Conservation (phyloP, 2,888 invertebrate species). For the Athalia cordata region DNA sequence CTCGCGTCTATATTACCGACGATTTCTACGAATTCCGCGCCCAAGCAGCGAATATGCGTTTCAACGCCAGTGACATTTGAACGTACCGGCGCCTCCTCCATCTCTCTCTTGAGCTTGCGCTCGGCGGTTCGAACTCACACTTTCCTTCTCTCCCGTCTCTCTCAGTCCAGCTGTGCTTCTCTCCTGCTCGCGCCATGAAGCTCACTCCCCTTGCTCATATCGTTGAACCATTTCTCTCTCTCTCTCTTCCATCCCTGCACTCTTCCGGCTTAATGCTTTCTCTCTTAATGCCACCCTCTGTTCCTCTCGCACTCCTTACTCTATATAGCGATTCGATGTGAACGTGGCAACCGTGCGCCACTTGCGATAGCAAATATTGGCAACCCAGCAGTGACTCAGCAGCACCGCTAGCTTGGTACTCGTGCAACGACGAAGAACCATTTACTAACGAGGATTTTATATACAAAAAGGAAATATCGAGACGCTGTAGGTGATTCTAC, state of each 20-base stretch:
- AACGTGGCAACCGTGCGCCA: constrained; percentile 53
- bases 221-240: constrained; percentile 4
- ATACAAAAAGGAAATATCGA: not conserved
- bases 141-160: constrained; percentile 18
- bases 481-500: not conserved
- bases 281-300: constrained; percentile 42
- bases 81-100: constrained; percentile 60
- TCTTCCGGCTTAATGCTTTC: constrained; percentile 36
- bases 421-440: constrained; percentile 52
- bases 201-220: constrained; percentile 14
- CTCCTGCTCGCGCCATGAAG: not conserved
- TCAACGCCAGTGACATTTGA: constrained; percentile 69
- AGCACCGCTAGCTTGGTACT: constrained; percentile 49
- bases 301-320: constrained; percentile 35
- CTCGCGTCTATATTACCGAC: constrained; percentile 65
- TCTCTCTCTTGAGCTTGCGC: constrained; percentile 32
- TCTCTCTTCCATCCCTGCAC: not conserved
- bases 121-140: constrained; percentile 18
- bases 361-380: constrained; percentile 53
- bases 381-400: constrained; percentile 69
- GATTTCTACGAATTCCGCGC: constrained; percentile 62
- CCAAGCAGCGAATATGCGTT: constrained; percentile 48
- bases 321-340: constrained; percentile 24
- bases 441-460: constrained; percentile 41
- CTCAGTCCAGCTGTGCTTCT: constrained; percentile 19